Percentiles rank a stretch among this genome's conserved stretches.
phyloP scores from a whole-genome alignment of 2,113 vertebrate species.

The Arvicanthis niloticus region DNA sequence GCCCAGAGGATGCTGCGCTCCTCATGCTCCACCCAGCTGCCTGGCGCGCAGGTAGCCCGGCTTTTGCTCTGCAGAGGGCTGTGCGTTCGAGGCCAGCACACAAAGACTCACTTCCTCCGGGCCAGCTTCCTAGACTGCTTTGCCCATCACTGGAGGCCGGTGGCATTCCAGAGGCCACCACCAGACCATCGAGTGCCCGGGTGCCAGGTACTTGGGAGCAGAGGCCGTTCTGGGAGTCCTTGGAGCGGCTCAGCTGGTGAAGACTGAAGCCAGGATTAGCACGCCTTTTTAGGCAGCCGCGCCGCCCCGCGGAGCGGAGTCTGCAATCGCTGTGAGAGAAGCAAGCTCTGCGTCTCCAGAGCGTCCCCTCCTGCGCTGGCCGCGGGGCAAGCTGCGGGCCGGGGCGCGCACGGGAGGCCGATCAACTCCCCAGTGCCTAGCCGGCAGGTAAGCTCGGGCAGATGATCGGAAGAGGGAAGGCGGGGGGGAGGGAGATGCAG shows the following conservation, averaged over 20 bases:
- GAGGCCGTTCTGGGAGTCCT: slow-evolving; percentile 36
- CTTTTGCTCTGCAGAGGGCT: neutral
- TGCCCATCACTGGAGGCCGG: neutral
- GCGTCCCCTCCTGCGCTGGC: slow-evolving; percentile 13
- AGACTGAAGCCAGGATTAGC: neutral
- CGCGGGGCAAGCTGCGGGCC: neutral
- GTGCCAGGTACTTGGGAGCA: neutral
- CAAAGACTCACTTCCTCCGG: slow-evolving; percentile 58
- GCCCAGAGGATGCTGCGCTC: slow-evolving; percentile 30
- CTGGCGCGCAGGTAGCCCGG: slow-evolving; percentile 16
- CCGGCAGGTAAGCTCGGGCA: neutral
- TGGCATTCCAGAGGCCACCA: neutral
- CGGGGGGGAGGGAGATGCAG: neutral
- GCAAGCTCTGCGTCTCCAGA: neutral
- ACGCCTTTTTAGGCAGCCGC: slow-evolving; percentile 47
- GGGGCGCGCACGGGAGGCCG: neutral
- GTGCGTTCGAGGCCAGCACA: neutral
- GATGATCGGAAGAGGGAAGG: neutral
- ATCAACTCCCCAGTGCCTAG: neutral
- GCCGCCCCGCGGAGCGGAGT: slow-evolving; percentile 16
- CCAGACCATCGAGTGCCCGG: neutral
- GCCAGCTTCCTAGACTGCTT: neutral
- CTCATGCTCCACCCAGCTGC: slow-evolving; percentile 5
- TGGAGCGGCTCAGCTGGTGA: neutral
- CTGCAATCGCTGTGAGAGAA: slow-evolving; percentile 32